phyloP scores from a whole-genome alignment of 2,113 vertebrate genomes.

The Oncorhynchus kisutch region DNA sequence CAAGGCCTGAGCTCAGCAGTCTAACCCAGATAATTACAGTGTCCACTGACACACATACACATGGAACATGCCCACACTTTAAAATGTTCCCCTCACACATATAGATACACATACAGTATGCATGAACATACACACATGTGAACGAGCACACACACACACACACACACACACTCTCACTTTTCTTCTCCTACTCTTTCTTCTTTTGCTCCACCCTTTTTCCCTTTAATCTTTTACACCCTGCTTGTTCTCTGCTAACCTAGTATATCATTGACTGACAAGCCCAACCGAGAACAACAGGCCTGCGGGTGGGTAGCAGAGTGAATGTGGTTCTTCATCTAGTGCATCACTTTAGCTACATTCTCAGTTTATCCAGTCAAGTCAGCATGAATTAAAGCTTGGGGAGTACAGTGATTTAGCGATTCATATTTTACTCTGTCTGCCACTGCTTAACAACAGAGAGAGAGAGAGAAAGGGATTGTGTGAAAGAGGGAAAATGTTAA shows the following conservation, averaged over 20 bases:
- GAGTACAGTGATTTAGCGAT: constrained; percentile 73
- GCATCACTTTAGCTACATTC: constrained; percentile 40
- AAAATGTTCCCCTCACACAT: neutral
- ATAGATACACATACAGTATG: neutral
- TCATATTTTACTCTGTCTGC: constrained; percentile 72
- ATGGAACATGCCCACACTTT: neutral
- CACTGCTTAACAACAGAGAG: constrained; percentile 54
- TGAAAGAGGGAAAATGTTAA: constrained; percentile 20
- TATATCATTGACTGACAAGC: constrained; percentile 3
- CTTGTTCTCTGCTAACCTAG: neutral
- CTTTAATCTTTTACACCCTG: neutral
- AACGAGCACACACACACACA: neutral
- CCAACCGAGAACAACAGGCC: neutral
- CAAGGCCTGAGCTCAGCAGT: neutral
- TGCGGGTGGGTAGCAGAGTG: constrained; percentile 5
- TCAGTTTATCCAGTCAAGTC: constrained; percentile 66
- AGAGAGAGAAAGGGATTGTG: neutral
- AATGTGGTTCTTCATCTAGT: constrained; percentile 7
- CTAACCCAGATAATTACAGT: constrained; percentile 4
- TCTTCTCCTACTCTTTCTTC: neutral
- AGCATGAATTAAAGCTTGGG: constrained; percentile 66
- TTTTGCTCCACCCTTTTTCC: neutral
- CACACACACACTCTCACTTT: neutral
- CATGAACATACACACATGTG: neutral
- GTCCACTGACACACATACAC: constrained; percentile 1